A percentile compares a stretch with the other conserved stretches of the same genome.
These are phyloP conservation scores for Nebria salina DNA, from an alignment of 2,888 invertebrate genomes.

Conservation along the genomic window DNA sequence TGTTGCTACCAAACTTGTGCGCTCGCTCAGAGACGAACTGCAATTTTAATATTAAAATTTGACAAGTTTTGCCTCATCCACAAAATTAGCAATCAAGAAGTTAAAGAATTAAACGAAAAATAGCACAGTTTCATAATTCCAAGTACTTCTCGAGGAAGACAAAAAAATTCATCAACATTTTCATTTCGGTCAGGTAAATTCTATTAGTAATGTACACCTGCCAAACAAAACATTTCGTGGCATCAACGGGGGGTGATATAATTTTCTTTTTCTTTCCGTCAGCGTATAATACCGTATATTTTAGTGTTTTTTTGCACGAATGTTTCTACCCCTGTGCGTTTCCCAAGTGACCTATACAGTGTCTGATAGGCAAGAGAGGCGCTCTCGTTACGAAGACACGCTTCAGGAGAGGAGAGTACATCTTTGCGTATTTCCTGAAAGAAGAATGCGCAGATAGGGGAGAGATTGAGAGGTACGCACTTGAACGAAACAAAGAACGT, in stretches of 20 bases:
- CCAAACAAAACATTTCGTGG: conserved; percentile 2
- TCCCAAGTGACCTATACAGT: conserved; percentile 41
- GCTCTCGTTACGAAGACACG: not conserved
- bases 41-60: too few relatives aligned
- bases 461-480: not conserved
- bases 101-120: too few relatives aligned
- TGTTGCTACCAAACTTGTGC: not conserved
- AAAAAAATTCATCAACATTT: not conserved
- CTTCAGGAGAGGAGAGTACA: not conserved
- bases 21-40: too few relatives aligned
- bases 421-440: not conserved
- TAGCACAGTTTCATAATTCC: not conserved
- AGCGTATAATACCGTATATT: conserved; percentile 28
- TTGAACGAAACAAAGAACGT: conserved; percentile 5
- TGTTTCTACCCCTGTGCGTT: conserved; percentile 35
- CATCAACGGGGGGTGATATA: conserved; percentile 27
- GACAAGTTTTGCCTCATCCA: too few relatives aligned
- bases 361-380: conserved; percentile 7
- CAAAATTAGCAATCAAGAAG: too few relatives aligned
- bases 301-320: conserved; percentile 34
- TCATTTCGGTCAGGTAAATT: not conserved
- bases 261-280: conserved; percentile 29
- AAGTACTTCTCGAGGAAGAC: not conserved
- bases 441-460: not conserved
- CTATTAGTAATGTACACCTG: conserved; percentile 1